These are phyloP conservation scores for Nephrocerus scutellatus DNA, from an alignment of 2,888 invertebrate genomes.

Conservation along the genomic window DNA sequence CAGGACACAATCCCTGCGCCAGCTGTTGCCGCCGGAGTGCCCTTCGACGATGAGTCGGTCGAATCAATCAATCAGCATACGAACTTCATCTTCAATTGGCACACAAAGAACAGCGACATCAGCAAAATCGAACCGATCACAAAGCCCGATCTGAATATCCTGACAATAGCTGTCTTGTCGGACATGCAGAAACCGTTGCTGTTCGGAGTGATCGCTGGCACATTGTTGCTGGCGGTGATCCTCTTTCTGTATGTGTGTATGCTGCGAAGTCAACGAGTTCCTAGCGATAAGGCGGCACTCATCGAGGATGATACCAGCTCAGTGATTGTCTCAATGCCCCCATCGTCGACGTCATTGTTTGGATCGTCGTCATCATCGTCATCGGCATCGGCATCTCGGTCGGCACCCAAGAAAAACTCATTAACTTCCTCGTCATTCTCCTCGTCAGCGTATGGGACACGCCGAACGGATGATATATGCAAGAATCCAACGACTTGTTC, in stretches of 20 bases:
- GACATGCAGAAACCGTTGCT: conserved; percentile 33
- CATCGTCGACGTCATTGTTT: conserved; percentile 18
- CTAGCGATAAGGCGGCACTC: conserved; percentile 32
- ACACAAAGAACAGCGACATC: conserved; percentile 27
- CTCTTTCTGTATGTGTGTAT: conserved; percentile 28
- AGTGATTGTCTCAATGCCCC: conserved; percentile 27
- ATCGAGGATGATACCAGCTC: conserved; percentile 31
- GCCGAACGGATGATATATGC: conserved; percentile 21
- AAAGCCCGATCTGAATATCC: conserved; percentile 29
- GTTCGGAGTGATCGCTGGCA: conserved; percentile 32
- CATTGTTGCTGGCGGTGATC: conserved; percentile 27
- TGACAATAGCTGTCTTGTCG: conserved; percentile 27
- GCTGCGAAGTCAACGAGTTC: conserved; percentile 24
- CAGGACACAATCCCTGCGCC: too few relatives aligned
- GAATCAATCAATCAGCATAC: conserved; percentile 28
- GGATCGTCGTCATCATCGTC: conserved; percentile 13
- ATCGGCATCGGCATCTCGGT: conserved; percentile 18
- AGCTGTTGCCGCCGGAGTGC: too few relatives aligned
- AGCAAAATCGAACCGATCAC: conserved; percentile 29
- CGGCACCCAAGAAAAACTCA: conserved; percentile 11
- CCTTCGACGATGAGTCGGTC: conserved; percentile 22
- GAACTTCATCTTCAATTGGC: conserved; percentile 32
- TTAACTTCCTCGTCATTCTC: conserved; percentile 9
- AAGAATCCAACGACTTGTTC: conserved; percentile 29
- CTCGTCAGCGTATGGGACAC: conserved; percentile 9